These are phyloP conservation scores for Toxonevra muliebris DNA, from an alignment of 2,888 invertebrate species.

Conservation along the genomic window DNA sequence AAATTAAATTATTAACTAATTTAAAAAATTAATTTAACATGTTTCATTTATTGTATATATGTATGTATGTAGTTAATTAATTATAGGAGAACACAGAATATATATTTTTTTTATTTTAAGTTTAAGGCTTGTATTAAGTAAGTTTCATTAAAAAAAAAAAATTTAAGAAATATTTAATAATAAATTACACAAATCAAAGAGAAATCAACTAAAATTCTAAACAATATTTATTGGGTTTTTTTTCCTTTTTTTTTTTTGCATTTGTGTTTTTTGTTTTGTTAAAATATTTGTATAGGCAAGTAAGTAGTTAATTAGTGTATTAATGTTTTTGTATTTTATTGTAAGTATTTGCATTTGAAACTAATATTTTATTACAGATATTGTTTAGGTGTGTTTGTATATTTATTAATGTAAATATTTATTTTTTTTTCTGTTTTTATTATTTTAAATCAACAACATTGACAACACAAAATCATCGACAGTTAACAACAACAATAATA, in stretches of 20 bases:
- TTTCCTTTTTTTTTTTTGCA: background rate
- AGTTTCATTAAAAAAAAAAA: background rate
- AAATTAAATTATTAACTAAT: slow-evolving; percentile 15
- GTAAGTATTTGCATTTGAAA: background rate
- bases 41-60: slow-evolving; percentile 5
- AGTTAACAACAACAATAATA: slow-evolving; percentile 42
- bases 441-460: slow-evolving; percentile 14
- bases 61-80: slow-evolving; percentile 32
- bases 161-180: background rate
- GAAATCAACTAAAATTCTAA: slow-evolving; percentile 17
- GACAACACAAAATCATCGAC: slow-evolving; percentile 17
- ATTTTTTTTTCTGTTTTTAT: slow-evolving; percentile 15
- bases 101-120: slow-evolving; percentile 21
- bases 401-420: too few relatives aligned
- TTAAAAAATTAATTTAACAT: slow-evolving; percentile 32
- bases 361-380: background rate
- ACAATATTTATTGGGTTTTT: slow-evolving; percentile 14
- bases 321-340: slow-evolving; percentile 4
- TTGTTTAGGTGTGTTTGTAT: slow-evolving; percentile 5
- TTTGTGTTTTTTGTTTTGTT: too few relatives aligned
- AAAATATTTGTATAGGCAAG: too few relatives aligned
- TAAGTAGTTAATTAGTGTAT: background rate
- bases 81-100: too few relatives aligned
- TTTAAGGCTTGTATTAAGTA: background rate
- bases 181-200: background rate